These are phyloP conservation scores for Trogon melanurus DNA, from an alignment of 2,113 vertebrate species.

Conservation along the genomic window DNA sequence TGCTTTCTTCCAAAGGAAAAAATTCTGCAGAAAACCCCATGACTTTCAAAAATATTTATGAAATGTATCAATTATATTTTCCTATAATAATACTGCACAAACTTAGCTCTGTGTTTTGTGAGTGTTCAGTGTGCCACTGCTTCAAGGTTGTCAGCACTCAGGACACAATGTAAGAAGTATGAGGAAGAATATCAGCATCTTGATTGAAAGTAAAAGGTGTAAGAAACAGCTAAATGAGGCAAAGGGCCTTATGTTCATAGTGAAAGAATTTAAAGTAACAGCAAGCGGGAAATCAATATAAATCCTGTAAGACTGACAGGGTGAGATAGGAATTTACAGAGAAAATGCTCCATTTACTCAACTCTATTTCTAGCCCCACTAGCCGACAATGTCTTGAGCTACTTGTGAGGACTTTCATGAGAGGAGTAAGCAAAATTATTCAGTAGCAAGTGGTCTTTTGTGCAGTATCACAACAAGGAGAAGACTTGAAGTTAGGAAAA, in stretches of 20 bases:
- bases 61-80: neutral
- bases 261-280: neutral
- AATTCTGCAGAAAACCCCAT: neutral
- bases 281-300: neutral
- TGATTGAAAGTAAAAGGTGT: neutral
- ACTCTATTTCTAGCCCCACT: neutral
- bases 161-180: neutral
- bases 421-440: neutral
- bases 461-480: neutral
- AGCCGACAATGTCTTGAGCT: neutral
- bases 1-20: neutral
- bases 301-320: neutral
- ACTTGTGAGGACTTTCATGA: neutral
- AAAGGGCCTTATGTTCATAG: neutral
- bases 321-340: neutral
- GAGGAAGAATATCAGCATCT: neutral
- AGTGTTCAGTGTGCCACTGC: neutral
- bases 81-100: neutral
- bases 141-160: neutral
- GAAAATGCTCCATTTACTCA: neutral
- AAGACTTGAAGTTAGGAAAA: neutral
- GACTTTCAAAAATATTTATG: neutral
- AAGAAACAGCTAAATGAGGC: neutral
- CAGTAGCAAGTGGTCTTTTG: neutral
- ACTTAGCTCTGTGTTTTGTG: neutral